Evolutionary conservation across 2,888 invertebrate species (phyloP).

Genomic region (Conistra vaccinii): DNA sequence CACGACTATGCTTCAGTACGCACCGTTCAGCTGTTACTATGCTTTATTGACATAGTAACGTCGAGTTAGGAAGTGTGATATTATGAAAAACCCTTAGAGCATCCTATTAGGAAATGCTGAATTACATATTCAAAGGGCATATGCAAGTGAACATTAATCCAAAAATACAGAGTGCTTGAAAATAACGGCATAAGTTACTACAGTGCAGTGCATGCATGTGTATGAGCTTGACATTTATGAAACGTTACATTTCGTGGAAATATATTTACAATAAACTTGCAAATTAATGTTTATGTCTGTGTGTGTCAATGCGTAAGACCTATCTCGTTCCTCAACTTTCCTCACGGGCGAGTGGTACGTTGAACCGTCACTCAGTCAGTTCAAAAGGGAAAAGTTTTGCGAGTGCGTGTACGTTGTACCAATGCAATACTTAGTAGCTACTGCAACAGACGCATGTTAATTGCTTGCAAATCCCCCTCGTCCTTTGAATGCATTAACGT

Average conservation of each 20-base stretch:
- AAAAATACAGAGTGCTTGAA: constrained; percentile 32
- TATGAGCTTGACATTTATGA: constrained; percentile 47
- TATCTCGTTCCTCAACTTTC: constrained; percentile 83
- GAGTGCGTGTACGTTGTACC: constrained; percentile 64
- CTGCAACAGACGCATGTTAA: constrained; percentile 49
- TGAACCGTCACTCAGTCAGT: constrained; percentile 75
- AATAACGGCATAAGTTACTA: constrained; percentile 42
- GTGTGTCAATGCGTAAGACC: constrained; percentile 68
- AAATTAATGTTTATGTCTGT: constrained; percentile 60
- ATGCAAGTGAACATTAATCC: constrained; percentile 42
- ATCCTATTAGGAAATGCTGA: constrained; percentile 25
- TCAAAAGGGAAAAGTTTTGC: constrained; percentile 80
- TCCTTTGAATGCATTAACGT: constrained; percentile 17
- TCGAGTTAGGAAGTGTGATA: constrained; percentile 32
- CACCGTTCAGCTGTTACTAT: constrained; percentile 53
- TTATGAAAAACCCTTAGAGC: constrained; percentile 23
- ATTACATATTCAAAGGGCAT: constrained; percentile 32
- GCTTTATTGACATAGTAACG: constrained; percentile 53
- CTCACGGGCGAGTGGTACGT: constrained; percentile 74
- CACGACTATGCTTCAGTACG: constrained; percentile 52
- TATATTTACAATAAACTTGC: constrained; percentile 56
- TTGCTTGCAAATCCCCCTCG: constrained; percentile 49
- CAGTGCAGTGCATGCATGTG: constrained; percentile 12
- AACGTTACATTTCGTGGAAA: constrained; percentile 48
- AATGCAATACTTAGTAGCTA: constrained; percentile 56